phyloP scores from a whole-genome alignment of 2,113 vertebrate species.

The Cyanoliseus patagonus region DNA sequence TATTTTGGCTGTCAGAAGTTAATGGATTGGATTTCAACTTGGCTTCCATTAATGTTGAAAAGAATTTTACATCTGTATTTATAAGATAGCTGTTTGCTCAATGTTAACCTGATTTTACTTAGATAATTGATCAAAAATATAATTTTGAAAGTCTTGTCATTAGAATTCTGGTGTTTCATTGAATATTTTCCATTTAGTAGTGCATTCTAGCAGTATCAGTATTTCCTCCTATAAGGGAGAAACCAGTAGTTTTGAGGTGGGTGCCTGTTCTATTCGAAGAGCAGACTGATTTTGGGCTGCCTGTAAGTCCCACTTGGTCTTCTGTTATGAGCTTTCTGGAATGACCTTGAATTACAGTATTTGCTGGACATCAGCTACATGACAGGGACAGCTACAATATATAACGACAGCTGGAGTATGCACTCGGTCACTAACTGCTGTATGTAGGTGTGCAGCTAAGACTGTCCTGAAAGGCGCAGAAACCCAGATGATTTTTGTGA shows the following conservation, averaged over 20 bases:
- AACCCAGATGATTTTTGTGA: not conserved
- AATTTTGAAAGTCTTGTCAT: not conserved
- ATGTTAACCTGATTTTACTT: not conserved
- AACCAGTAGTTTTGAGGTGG: not conserved
- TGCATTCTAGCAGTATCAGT: not conserved
- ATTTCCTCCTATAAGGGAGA: not conserved
- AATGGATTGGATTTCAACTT: not conserved
- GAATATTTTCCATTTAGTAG: not conserved
- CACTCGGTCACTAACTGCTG: not conserved
- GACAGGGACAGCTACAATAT: not conserved
- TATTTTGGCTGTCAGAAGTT: not conserved
- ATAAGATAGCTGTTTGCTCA: not conserved
- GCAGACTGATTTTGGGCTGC: not conserved
- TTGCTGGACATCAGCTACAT: not conserved
- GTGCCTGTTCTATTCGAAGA: not conserved
- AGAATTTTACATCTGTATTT: not conserved
- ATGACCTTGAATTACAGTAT: not conserved
- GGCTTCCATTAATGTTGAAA: not conserved
- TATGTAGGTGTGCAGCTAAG: not conserved
- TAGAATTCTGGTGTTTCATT: not conserved
- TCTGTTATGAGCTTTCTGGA: not conserved
- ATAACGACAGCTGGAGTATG: not conserved
- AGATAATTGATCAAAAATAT: not conserved
- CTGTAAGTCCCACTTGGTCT: not conserved
- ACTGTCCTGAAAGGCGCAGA: not conserved